Evolutionary conservation across 2,888 invertebrate genomes (phyloP).

Genomic region (Rhamphomyia laevipes): DNA sequence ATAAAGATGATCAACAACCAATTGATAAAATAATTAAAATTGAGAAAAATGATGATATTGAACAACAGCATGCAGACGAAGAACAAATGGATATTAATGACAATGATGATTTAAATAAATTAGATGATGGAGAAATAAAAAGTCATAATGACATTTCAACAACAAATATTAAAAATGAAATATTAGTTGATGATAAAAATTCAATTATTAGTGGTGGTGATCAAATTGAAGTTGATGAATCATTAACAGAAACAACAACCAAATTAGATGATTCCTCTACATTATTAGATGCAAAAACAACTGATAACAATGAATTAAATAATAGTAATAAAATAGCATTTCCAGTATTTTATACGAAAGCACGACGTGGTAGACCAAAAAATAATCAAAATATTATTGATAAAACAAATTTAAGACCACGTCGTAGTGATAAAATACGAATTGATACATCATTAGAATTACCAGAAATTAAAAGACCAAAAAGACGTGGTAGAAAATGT

Average conservation of each 20-base stretch:
- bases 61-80: background rate
- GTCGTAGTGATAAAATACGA: background rate
- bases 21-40: background rate
- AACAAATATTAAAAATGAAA: background rate
- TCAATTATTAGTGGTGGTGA: no score
- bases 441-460: background rate
- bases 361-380: background rate
- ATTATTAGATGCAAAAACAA: no score
- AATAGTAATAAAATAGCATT: no score
- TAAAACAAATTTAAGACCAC: background rate
- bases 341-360: no score
- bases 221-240: background rate
- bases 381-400: background rate
- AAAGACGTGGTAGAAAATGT: background rate
- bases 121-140: background rate
- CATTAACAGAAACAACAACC: background rate
- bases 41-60: background rate
- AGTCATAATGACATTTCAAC: background rate
- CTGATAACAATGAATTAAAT: no score
- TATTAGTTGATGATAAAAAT: background rate
- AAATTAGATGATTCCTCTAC: no score
- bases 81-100: background rate
- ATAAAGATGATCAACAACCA: background rate
- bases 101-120: background rate
- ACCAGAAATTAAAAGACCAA: no score